Evolutionary conservation across 1,140 invertebrate genomes (phyloP), one percentile per base, ranked within the genome.

Genomic region (Tyrophagus putrescentiae): DNA sequence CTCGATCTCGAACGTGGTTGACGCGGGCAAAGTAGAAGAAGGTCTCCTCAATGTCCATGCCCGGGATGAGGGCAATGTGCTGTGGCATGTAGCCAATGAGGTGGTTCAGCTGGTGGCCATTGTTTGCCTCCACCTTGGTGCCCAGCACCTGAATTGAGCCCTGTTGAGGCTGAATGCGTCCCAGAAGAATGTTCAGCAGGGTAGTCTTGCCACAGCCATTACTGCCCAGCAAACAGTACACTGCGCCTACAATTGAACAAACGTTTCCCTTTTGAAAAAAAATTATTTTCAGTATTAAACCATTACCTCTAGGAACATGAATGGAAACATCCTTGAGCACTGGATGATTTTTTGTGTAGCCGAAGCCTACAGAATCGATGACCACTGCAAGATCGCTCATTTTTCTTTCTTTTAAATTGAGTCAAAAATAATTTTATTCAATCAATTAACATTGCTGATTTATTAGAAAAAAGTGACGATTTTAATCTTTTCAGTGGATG

Each of bases 11-110:
- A 87, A 96, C 91, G 57, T 87, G 84, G 69, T 91, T 88, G 66
- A 96, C 85, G 79, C 87, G 87, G n/a, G 91, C 91, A 72, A 95
- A 96, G 70, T 93, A 96, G 75, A 85, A 81, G 80, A 96, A 84
- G 0, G 89, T 95, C 70, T 97, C 92, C 59, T 80, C 79, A 64
- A 96, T 95, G 0, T 88, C 86, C 72, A 97, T 92, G 72, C 94
- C 88, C 0, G 85, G 85, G 70, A 91, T 95, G 0, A 96, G 74
- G 0, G 90, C 90, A 25, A 92, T 87, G 72, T 96, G 90, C 72
- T 77, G 76, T 39, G 86, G 87, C 87, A 90, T 91, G 66, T 86
- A 90, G 13, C 78, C 78, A 27, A 78, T 86, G 9, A 85, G 77
- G 68, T 85, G 87, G 7, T 88, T 88, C 1, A 88, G 88, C 1